Percentiles rank a stretch among this genome's conserved stretches.
These are phyloP conservation scores for Drosophila nasuta DNA, from an alignment of 1,140 invertebrate species.

Conservation along the genomic window DNA sequence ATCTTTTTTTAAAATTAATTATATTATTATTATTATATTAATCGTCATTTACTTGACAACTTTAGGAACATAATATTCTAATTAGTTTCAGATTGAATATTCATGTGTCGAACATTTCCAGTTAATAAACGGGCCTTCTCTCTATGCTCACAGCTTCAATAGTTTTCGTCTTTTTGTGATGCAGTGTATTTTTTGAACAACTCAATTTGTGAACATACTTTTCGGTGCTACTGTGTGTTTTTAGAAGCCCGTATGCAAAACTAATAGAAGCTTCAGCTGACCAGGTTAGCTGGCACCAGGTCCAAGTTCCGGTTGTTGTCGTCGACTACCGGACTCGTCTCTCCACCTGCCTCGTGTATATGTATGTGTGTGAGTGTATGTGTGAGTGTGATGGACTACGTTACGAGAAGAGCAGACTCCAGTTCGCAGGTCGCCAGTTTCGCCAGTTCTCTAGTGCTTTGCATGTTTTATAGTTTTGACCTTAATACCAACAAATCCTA, in stretches of 20 bases:
- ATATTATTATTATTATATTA: too few relatives aligned
- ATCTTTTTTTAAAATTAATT: too few relatives aligned
- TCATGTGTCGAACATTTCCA: too few relatives aligned
- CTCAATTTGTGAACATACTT: conserved; percentile 32
- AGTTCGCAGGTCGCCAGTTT: conserved; percentile 27
- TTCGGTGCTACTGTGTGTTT: conserved; percentile 31
- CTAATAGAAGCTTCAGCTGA: conserved; percentile 54
- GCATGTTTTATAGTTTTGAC: conserved; percentile 79
- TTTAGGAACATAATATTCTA: too few relatives aligned
- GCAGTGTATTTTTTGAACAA: conserved; percentile 1
- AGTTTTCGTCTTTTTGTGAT: not conserved
- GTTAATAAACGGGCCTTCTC: too few relatives aligned
- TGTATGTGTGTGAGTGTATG: conserved; percentile 3
- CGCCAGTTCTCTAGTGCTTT: conserved; percentile 55
- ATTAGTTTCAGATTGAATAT: too few relatives aligned
- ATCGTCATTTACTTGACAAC: too few relatives aligned
- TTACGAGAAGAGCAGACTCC: conserved; percentile 35
- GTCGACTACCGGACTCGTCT: conserved; percentile 2
- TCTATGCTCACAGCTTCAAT: not conserved
- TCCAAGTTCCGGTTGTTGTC: conserved; percentile 23
- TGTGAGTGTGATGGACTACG: conserved; percentile 28
- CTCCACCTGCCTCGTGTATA: not conserved
- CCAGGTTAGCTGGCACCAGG: conserved; percentile 30
- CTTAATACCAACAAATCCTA: conserved; percentile 70
- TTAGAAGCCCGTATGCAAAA: conserved; percentile 46